These are phyloP conservation scores for Colostygia pectinataria DNA, from an alignment of 2,888 invertebrate genomes.

Conservation along the genomic window DNA sequence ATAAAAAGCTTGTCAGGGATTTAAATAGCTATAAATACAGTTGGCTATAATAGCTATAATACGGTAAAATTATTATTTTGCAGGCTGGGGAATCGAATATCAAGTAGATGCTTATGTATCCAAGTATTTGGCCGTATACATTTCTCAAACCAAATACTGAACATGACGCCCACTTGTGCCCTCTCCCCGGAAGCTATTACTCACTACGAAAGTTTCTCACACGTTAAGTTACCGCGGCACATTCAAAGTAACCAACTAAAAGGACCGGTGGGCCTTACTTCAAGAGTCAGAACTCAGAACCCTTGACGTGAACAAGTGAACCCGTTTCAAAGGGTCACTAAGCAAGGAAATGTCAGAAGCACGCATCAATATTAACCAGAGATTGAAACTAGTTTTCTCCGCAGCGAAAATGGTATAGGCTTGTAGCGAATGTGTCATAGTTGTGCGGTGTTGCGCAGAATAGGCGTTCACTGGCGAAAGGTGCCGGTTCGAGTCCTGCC, in stretches of 20 bases:
- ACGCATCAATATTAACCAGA: slow-evolving; percentile 70
- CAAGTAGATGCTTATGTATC: not conserved
- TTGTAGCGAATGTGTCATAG: not conserved
- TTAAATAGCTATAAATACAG: no score
- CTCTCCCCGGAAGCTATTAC: slow-evolving; percentile 44
- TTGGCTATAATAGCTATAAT: no score
- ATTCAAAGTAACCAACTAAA: slow-evolving; percentile 59
- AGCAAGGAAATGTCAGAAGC: slow-evolving; percentile 72
- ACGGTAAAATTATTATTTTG: no score
- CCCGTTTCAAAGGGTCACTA: slow-evolving; percentile 59
- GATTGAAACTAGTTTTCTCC: not conserved
- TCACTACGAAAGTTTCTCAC: slow-evolving; percentile 41
- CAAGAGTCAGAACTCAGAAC: slow-evolving; percentile 44
- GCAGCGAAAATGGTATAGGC: not conserved
- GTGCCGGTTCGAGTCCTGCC: no score
- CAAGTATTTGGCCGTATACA: slow-evolving; percentile 1
- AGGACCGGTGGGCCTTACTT: slow-evolving; percentile 40
- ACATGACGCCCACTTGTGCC: slow-evolving; percentile 13
- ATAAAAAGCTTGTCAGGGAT: no score
- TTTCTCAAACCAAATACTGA: slow-evolving; percentile 10
- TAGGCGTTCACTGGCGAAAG: no score
- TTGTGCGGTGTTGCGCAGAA: not conserved
- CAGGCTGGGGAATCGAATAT: no score
- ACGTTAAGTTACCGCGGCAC: slow-evolving; percentile 47
- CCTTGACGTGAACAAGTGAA: slow-evolving; percentile 35